Percentiles rank a stretch among this genome's conserved stretches.
phyloP scores from a whole-genome alignment of 2,797 vertebrate genomes.

The Catharus ustulatus region DNA sequence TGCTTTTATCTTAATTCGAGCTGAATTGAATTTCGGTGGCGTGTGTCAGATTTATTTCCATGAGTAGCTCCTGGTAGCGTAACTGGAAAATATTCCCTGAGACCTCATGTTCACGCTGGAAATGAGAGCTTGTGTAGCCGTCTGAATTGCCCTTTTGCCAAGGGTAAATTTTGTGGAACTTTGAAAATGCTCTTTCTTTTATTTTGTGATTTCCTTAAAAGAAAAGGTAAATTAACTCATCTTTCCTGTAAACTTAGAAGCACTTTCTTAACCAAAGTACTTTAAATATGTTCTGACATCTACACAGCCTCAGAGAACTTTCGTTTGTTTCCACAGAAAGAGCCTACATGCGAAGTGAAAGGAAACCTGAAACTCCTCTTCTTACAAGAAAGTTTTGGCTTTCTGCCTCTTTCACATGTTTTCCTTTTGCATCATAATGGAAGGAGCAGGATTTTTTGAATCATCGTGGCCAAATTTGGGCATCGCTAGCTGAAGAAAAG shows the following conservation, averaged over 20 bases:
- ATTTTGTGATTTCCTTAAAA: neutral
- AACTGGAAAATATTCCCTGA: accelerated
- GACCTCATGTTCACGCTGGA: neutral
- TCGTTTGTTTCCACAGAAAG: conserved; percentile 60
- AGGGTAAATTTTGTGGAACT: neutral
- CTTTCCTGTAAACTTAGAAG: neutral
- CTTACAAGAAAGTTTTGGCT: neutral
- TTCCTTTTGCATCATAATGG: conserved; percentile 41
- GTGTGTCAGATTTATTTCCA: accelerated
- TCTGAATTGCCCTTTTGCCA: neutral
- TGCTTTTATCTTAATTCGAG: too few relatives aligned
- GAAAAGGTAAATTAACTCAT: neutral
- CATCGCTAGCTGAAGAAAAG: neutral
- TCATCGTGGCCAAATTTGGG: neutral
- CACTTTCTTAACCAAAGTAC: neutral
- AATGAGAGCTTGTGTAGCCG: accelerated
- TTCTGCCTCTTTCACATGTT: conserved; percentile 1
- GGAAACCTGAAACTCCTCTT: conserved; percentile 12
- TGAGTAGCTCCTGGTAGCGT: too few relatives aligned
- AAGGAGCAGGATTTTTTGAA: conserved; percentile 23
- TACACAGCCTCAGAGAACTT: conserved; percentile 23
- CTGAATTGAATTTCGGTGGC: accelerated
- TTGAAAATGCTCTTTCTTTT: neutral
- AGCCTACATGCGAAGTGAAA: conserved; percentile 47
- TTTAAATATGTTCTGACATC: neutral